Percentiles rank a stretch among this genome's conserved stretches.
Conservation (phyloP, 1,140 invertebrate genomes). For the Drosophila melanica region DNA sequence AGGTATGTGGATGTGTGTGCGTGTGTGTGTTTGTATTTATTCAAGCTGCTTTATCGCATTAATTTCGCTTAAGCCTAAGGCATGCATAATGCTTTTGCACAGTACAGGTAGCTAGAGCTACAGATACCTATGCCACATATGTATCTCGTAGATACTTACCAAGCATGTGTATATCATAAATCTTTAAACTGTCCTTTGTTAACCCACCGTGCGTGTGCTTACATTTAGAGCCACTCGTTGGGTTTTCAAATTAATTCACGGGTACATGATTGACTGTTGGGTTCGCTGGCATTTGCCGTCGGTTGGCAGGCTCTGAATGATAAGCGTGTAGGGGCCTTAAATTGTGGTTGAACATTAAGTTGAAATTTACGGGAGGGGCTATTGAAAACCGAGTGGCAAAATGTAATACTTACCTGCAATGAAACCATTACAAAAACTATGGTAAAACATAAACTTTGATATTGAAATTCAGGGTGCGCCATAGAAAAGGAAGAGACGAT, state of each 20-base stretch:
- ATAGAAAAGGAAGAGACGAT: background rate
- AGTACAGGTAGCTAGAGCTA: background rate
- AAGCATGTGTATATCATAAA: conserved; percentile 32
- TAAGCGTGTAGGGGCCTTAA: background rate
- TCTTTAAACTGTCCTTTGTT: conserved; percentile 6
- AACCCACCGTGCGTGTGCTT: background rate
- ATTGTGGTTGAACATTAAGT: conserved; percentile 5
- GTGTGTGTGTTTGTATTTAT: background rate
- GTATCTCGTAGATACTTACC: conserved; percentile 14
- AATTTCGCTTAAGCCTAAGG: background rate
- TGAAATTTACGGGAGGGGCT: conserved; percentile 19
- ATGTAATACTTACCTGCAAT: background rate
- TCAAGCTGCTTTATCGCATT: conserved; percentile 19
- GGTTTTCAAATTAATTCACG: conserved; percentile 39
- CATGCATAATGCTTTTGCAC: background rate
- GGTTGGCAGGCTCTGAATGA: background rate
- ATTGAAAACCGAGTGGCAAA: background rate
- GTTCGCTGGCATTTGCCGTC: conserved; percentile 1
- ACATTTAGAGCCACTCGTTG: background rate
- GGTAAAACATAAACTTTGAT: background rate
- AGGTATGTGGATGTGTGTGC: background rate
- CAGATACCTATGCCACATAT: background rate
- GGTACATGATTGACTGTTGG: conserved; percentile 37
- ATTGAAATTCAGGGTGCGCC: background rate
- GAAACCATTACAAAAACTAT: background rate